phyloP scores from a whole-genome alignment of 2,113 vertebrate genomes.

The Muntiacus muntjak region DNA sequence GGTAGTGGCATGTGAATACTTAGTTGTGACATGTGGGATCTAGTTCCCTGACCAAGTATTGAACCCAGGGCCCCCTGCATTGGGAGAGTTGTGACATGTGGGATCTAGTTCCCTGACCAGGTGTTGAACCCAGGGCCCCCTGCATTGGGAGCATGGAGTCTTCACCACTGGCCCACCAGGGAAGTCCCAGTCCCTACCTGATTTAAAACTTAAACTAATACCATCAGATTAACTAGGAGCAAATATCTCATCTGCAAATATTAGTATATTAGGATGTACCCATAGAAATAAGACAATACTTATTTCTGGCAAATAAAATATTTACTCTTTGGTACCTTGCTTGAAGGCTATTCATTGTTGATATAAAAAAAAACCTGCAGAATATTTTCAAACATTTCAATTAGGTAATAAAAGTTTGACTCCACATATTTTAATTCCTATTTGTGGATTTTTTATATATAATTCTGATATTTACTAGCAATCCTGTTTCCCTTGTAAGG shows the following conservation, averaged over 20 bases:
- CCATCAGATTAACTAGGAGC: not conserved
- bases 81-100: no score
- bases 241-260: not conserved
- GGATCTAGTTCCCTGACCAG: no score
- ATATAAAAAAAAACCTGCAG: not conserved
- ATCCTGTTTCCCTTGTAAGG: not conserved
- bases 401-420: not conserved
- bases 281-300: not conserved
- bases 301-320: not conserved
- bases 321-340: not conserved
- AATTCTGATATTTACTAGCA: not conserved
- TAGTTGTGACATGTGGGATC: no score
- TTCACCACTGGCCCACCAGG: no score
- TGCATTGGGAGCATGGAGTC: no score
- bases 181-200: not conserved
- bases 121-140: no score
- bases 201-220: not conserved
- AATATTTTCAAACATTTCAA: conserved; percentile 23
- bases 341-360: not conserved
- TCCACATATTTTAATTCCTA: not conserved
- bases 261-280: not conserved
- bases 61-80: no score
- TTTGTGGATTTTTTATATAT: not conserved
- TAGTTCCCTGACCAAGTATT: no score
- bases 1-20: no score